Evolutionary conservation across 2,888 invertebrate species (phyloP).

Genomic region (Eupithecia dodoneata): DNA sequence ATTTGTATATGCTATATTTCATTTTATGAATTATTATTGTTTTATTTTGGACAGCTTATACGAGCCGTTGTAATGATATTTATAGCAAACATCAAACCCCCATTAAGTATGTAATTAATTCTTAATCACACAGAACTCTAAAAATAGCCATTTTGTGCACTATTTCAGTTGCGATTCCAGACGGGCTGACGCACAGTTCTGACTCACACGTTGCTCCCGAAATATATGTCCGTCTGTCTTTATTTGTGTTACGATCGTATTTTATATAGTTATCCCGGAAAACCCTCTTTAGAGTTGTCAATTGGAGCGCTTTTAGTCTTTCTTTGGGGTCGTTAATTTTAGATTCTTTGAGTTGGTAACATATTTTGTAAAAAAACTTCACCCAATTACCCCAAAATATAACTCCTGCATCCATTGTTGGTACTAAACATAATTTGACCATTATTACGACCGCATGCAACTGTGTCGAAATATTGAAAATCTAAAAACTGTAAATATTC

Average conservation of each 20-base stretch:
- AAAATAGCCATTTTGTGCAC: conserved; percentile 6
- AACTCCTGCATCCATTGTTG: neutral
- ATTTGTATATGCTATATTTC: too few species aligned
- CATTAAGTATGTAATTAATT: neutral
- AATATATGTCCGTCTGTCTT: conserved; percentile 59
- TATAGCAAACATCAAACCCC: neutral
- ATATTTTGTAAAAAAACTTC: neutral
- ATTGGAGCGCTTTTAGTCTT: neutral
- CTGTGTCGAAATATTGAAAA: neutral
- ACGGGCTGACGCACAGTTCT: conserved; percentile 61
- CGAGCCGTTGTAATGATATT: neutral
- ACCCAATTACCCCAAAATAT: neutral
- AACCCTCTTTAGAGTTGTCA: neutral
- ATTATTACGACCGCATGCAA: neutral
- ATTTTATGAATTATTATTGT: too few species aligned
- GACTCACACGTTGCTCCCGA: conserved; percentile 61
- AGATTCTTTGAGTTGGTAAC: neutral
- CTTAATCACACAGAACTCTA: neutral
- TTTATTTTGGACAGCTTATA: neutral
- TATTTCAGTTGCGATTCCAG: conserved; percentile 25
- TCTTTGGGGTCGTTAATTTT: neutral
- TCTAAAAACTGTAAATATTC: neutral
- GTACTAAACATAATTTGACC: neutral
- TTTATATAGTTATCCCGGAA: conserved; percentile 9
- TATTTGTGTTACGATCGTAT: conserved; percentile 14